These are phyloP conservation scores for Rallus limicola DNA, from an alignment of 2,113 vertebrate species.

Conservation along the genomic window DNA sequence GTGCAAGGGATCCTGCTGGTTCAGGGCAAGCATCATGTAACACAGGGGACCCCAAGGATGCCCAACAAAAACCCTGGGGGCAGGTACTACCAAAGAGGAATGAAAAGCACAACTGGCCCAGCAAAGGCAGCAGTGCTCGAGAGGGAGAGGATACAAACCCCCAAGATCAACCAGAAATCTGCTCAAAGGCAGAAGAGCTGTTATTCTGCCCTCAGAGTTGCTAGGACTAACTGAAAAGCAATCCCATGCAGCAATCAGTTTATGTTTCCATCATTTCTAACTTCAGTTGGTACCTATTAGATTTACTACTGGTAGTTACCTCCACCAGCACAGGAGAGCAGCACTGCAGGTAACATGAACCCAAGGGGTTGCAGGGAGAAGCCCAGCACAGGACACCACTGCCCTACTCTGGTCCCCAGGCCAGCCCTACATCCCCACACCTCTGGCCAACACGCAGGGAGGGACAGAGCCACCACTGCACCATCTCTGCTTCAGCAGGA, in stretches of 20 bases:
- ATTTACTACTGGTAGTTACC: not conserved
- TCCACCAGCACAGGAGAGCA: not conserved
- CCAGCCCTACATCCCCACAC: accelerated
- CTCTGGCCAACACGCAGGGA: accelerated
- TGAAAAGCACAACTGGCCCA: not conserved
- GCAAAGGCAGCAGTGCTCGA: not conserved
- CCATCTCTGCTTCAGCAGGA: not conserved
- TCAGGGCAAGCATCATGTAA: no score
- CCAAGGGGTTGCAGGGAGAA: not conserved
- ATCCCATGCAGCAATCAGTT: accelerated
- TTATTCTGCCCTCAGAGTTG: not conserved
- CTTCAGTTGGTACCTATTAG: not conserved
- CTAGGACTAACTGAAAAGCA: not conserved
- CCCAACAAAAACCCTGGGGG: not conserved
- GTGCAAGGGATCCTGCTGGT: accelerated
- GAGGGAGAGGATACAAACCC: not conserved
- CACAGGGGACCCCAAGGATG: not conserved
- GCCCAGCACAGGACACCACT: not conserved
- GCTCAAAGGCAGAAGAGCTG: not conserved
- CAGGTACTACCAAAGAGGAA: no score
- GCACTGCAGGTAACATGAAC: not conserved
- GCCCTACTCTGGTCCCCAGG: not conserved
- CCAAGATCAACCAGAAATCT: not conserved
- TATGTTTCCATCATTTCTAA: not conserved
- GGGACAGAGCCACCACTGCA: not conserved